Percentiles rank a stretch among this genome's conserved stretches.
phyloP scores from a whole-genome alignment of 2,888 invertebrate genomes.

The Patella depressa region DNA sequence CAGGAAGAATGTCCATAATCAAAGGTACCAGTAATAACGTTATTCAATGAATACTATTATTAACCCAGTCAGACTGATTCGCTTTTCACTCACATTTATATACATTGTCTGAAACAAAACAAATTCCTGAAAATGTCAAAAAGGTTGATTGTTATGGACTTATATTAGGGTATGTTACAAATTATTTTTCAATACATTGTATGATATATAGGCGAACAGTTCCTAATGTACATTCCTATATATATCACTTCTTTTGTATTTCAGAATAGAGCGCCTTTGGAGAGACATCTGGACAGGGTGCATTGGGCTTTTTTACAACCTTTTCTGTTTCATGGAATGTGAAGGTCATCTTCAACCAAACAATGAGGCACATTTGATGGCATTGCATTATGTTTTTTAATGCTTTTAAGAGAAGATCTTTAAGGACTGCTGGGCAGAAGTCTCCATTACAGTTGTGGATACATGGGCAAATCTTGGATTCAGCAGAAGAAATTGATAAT shows the following conservation, averaged over 20 bases:
- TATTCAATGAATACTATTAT: slow-evolving; percentile 3
- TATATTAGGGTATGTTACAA: too few relatives aligned
- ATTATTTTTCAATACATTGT: too few relatives aligned
- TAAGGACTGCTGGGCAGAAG: background rate
- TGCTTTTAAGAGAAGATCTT: background rate
- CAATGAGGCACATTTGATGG: slow-evolving; percentile 24
- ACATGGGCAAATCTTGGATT: background rate
- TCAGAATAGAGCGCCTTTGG: slow-evolving; percentile 41
- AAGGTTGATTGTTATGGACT: too few relatives aligned
- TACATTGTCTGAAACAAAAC: too few relatives aligned
- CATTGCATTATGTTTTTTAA: slow-evolving; percentile 26
- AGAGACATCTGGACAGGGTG: slow-evolving; percentile 31
- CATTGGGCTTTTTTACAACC: slow-evolving; percentile 12
- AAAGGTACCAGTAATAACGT: slow-evolving; percentile 3
- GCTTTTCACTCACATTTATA: background rate
- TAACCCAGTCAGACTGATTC: background rate
- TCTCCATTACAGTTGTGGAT: slow-evolving; percentile 2
- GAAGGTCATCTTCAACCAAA: slow-evolving; percentile 17
- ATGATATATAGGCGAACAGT: too few relatives aligned
- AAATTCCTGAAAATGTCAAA: too few relatives aligned
- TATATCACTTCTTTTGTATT: background rate
- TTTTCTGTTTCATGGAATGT: slow-evolving; percentile 33
- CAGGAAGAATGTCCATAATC: background rate
- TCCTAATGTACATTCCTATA: too few relatives aligned
- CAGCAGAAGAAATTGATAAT: background rate